These are phyloP conservation scores for Strigops habroptila DNA, from an alignment of 2,113 vertebrate genomes.

Conservation along the genomic window DNA sequence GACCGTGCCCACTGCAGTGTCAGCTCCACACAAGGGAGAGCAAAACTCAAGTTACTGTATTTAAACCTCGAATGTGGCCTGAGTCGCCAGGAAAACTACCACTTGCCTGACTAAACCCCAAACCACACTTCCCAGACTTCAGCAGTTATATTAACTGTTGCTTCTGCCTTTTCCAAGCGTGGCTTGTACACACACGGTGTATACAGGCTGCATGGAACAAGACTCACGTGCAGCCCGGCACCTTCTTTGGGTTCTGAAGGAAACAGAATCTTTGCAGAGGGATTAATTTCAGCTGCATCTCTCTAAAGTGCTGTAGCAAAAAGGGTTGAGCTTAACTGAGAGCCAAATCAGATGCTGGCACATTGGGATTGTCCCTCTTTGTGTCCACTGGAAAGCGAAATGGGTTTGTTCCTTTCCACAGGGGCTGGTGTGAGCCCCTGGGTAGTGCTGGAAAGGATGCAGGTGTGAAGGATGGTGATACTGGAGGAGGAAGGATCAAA, in stretches of 20 bases:
- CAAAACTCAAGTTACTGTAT: neutral
- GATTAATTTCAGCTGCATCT: neutral
- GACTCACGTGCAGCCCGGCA: neutral
- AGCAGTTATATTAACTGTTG: neutral
- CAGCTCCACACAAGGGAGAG: neutral
- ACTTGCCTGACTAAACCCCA: neutral
- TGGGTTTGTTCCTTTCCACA: neutral
- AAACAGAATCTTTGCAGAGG: neutral
- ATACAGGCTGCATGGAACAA: neutral
- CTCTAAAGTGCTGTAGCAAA: neutral
- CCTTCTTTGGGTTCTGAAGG: neutral
- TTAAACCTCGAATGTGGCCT: neutral
- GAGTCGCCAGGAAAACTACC: neutral
- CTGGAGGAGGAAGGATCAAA: neutral
- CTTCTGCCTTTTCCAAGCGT: neutral
- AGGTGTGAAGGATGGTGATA: neutral
- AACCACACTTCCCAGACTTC: neutral
- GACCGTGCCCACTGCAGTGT: neutral
- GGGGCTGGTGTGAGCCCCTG: neutral
- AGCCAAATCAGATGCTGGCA: accelerated
- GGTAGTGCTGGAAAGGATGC: neutral
- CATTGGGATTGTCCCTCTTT: neutral
- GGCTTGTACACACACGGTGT: neutral
- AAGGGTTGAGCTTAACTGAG: neutral
- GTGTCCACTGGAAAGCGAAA: neutral